Evolutionary conservation across 2,888 invertebrate species (phyloP), one percentile per base, ranked within the genome.

Genomic region (Clitarchus hookeri): DNA sequence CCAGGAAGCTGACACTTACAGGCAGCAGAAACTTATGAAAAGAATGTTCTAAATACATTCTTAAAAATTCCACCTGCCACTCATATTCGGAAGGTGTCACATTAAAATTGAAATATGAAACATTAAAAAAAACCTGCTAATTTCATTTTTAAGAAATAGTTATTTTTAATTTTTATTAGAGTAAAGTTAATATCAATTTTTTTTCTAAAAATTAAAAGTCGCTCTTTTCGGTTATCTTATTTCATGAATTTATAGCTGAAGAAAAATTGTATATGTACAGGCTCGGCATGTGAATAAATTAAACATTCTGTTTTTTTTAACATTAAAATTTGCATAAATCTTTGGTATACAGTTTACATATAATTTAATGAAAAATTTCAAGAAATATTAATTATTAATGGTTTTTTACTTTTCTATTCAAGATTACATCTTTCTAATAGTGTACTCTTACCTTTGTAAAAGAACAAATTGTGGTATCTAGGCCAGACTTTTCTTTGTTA

Each of bases 171-270:
- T 65, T 84, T 84, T 25, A 36, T 9, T 53, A 84, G 9, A 53
- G 77, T 84, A 84, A 26, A 26, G 44, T 84, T 84, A 65, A 84
- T 48, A 84, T 84, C 53, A 84, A 44, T 84, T 65, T 44, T 53
- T 25, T 13, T 25, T 25, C 36, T 84, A 6, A 54, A 54, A 84
- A 84, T 84, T 84, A 84, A 53, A 44, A 9, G n/a, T 25, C 54
- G 6, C 27, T 44, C 19, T 44, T 77, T 48, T 36, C n/a, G 16
- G 84, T 48, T 84, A 65, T 84, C 54, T 36, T 23, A 84, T 65
- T 65, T 84, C 9, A 84, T 36, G 8, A 84, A 84, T 77, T 54
- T 77, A 84, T 84, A 48, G 27, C 84, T 84, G 16, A 19, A 65
- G 65, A 65, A 65, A 65, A 23, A 16, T 11, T 65, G 65, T 65